Percentiles rank a stretch among this genome's conserved stretches.
These are phyloP conservation scores for Leguminivora glycinivorella DNA, from an alignment of 1,140 invertebrate species.

Conservation along the genomic window DNA sequence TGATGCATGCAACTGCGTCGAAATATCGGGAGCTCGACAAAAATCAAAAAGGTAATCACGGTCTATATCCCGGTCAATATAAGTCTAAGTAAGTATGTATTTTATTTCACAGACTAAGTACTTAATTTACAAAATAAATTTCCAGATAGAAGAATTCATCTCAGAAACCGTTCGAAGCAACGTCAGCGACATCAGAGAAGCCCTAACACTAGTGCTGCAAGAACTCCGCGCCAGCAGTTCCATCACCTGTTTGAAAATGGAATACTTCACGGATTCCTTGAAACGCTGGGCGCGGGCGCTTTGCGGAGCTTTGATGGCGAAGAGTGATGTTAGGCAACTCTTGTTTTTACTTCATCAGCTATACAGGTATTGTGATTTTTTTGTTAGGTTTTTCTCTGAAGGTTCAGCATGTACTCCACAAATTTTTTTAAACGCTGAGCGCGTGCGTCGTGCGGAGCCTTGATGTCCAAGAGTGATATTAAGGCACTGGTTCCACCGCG, in stretches of 20 bases:
- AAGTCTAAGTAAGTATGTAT: too few species aligned
- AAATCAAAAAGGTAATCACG: too few species aligned
- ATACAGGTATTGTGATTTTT: conserved; percentile 46
- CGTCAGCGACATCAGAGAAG: conserved; percentile 57
- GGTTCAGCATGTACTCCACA: too few species aligned
- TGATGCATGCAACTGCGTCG: too few species aligned
- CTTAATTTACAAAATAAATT: background rate
- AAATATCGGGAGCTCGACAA: too few species aligned
- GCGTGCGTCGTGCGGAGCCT: too few species aligned
- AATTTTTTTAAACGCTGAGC: too few species aligned
- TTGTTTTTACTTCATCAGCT: conserved; percentile 64
- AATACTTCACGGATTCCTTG: conserved; percentile 44
- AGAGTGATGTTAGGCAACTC: conserved; percentile 49
- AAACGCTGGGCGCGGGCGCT: conserved; percentile 59
- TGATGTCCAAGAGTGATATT: too few species aligned
- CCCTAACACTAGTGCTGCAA: conserved; percentile 52
- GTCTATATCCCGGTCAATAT: too few species aligned
- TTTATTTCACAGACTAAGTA: too few species aligned
- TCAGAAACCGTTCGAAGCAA: conserved; percentile 48
- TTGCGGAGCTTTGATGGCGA: conserved; percentile 45
- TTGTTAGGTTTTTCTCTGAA: too few species aligned
- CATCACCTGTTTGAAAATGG: conserved; percentile 32
- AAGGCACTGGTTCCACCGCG: too few species aligned
- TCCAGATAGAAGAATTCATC: conserved; percentile 66
- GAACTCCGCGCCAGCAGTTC: conserved; percentile 54